Evolutionary conservation across 1,140 invertebrate species (phyloP).

Genomic region (Drosophila albomicans): DNA sequence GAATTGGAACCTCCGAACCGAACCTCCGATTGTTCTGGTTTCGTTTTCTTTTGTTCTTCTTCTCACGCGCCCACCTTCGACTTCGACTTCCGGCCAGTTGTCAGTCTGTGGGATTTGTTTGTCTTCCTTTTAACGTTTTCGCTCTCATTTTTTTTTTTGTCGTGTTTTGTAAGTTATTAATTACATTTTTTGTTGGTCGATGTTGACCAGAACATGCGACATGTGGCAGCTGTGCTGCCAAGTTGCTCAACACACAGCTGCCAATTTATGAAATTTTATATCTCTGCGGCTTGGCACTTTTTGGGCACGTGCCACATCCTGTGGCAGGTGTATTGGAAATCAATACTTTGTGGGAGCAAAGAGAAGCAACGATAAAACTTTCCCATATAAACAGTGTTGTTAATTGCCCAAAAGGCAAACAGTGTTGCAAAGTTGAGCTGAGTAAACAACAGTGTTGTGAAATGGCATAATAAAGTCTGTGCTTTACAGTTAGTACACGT

Average conservation of each 20-base stretch:
- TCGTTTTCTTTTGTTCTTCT: constrained; percentile 15
- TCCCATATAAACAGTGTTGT: not conserved
- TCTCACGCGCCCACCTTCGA: constrained; percentile 32
- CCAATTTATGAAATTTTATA: constrained; percentile 40
- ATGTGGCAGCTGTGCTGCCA: constrained; percentile 42
- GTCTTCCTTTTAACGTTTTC: constrained; percentile 31
- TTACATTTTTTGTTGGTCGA: constrained; percentile 41
- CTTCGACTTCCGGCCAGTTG: constrained; percentile 39
- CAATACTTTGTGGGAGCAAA: constrained; percentile 10
- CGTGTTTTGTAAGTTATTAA: constrained; percentile 52
- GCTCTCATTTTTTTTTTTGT: constrained; percentile 5
- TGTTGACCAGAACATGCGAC: constrained; percentile 42
- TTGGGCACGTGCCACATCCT: constrained; percentile 52
- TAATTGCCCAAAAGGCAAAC: not conserved
- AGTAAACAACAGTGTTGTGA: not conserved
- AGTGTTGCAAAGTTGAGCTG: not conserved
- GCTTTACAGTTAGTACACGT: constrained; percentile 11
- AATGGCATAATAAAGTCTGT: not conserved
- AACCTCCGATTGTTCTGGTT: not conserved
- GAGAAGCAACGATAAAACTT: too few relatives aligned
- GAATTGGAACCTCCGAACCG: too few relatives aligned
- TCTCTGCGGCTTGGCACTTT: not conserved
- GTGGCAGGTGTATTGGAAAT: constrained; percentile 50
- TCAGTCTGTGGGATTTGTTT: constrained; percentile 47
- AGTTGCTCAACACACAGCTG: constrained; percentile 50